Evolutionary conservation across 2,113 vertebrate genomes (phyloP).

Genomic region (Micronycteris hirsuta): DNA sequence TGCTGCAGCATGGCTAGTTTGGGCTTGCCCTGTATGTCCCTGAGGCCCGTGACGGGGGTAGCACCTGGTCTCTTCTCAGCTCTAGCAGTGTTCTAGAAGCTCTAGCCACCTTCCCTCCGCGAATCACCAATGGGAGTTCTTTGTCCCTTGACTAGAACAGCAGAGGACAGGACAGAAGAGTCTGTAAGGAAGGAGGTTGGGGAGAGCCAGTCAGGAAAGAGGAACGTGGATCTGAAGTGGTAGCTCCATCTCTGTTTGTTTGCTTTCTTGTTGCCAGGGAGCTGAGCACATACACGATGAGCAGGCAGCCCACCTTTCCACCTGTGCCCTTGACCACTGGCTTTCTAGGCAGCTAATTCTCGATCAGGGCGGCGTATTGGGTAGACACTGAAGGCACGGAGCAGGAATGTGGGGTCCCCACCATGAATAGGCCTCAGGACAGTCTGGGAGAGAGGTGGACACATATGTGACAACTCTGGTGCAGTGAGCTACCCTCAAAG

Average conservation of each 20-base stretch:
- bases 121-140: not conserved
- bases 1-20: not conserved
- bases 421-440: not conserved
- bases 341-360: not conserved
- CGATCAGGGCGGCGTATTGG: fast-evolving
- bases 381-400: not conserved
- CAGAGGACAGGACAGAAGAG: not conserved
- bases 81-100: not conserved
- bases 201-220: not conserved
- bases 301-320: not conserved
- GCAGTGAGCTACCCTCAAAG: not conserved
- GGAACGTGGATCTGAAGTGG: not conserved
- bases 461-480: not conserved
- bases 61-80: not conserved
- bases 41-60: not conserved
- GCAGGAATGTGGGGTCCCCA: not conserved
- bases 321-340: not conserved
- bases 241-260: not conserved
- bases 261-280: not conserved
- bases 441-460: not conserved
- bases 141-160: not conserved
- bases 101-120: not conserved
- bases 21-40: not conserved
- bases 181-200: not conserved
- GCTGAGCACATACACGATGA: not conserved